Evolutionary conservation across 2,888 invertebrate genomes (phyloP), one percentile per base, ranked within the genome.

Genomic region (Aleiodes leptofemur): DNA sequence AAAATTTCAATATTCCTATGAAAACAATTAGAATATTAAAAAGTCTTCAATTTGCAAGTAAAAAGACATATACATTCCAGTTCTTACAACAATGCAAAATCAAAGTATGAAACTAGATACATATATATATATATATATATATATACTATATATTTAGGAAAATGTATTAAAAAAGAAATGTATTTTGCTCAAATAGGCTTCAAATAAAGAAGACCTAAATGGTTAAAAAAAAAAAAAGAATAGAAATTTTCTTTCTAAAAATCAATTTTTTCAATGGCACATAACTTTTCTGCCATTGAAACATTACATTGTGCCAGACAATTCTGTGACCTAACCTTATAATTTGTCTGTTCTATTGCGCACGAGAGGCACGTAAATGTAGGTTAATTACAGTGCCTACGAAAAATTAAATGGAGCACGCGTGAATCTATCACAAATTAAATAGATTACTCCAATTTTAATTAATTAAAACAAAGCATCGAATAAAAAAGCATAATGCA

Each of bases 301-400:
- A 31, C 29, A 68, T 68, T 50, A 31, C 2, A 23, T 68, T 68
- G 51, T 29, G 51, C 48, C 48, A 48, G 43, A 34, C 31, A 68
- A 9, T 14, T 68, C 51, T 68, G 23, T 23, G 51, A 68, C 68
- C 50, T 68, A 68, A 68, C 68, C 68, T 68, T 68, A 68, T n/a
- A 50, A 68, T 51, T 23, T 51, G 31, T 50, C 48, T 34, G 34
- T 14, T 66, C 68, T 68, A 68, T 68, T 68, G 68, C 68, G 68
- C 68, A 68, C 16, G 31, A 68, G 31, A 68, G n/a, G 9, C 9
- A 53, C 31, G 13, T 55, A 75, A 76, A 79, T 78, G 69, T 79
- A 72, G 78, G 78, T 79, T 79, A 78, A 79, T 79, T 76, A 78
- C 77, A 76, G 9, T 76, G 74, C 74, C 56, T 69, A 66, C n/a